These are phyloP conservation scores for Latheticus oryzae DNA, from an alignment of 2,888 invertebrate species.

Conservation along the genomic window DNA sequence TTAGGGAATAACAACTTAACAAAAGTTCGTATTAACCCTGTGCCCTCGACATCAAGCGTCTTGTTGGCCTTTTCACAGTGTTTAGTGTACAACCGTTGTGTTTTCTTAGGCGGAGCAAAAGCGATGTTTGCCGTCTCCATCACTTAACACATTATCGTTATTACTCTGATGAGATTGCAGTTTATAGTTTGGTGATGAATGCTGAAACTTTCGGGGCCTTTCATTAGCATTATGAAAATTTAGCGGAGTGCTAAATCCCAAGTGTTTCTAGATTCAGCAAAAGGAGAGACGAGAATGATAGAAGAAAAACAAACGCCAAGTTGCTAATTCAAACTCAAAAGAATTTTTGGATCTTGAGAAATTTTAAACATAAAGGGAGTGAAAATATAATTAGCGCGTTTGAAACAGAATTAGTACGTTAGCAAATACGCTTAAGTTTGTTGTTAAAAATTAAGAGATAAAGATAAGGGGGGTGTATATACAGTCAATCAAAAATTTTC, in stretches of 20 bases:
- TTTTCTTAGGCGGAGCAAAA: conserved; percentile 31
- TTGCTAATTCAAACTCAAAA: no score
- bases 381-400: no score
- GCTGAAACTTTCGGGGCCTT: conserved; percentile 37
- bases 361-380: no score
- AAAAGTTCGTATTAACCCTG: conserved; percentile 35
- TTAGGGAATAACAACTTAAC: conserved; percentile 38
- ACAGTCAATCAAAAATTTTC: no score
- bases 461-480: no score
- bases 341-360: no score
- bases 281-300: no score
- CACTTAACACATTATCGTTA: conserved; percentile 43
- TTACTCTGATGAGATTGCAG: conserved; percentile 42
- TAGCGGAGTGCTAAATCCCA: no score
- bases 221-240: conserved; percentile 39
- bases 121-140: conserved; percentile 40
- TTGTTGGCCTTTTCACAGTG: conserved; percentile 35
- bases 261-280: conserved; percentile 24
- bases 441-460: no score
- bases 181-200: conserved; percentile 41
- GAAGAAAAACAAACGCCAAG: no score
- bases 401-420: no score
- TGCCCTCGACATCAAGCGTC: conserved; percentile 34
- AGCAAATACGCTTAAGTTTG: no score
- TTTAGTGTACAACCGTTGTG: conserved; percentile 22